Percentiles rank a stretch among this genome's conserved stretches.
Evolutionary conservation across 2,797 vertebrate species (phyloP).

Genomic region (Cephalopachus bancanus): DNA sequence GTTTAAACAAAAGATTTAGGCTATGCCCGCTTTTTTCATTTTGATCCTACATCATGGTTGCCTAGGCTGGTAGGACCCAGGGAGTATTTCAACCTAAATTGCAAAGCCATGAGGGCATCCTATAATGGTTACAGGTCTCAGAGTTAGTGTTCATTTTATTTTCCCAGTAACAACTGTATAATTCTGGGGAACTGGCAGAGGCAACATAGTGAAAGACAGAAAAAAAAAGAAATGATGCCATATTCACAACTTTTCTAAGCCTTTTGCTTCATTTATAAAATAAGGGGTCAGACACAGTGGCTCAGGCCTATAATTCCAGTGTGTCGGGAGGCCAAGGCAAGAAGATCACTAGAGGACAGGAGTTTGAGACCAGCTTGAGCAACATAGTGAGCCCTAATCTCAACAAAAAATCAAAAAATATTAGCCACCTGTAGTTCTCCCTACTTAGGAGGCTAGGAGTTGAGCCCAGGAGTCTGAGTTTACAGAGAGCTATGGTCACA

Average conservation of each 20-base stretch:
- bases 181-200: background rate
- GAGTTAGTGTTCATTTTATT: constrained; percentile 55
- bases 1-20: constrained; percentile 33
- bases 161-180: constrained; percentile 51
- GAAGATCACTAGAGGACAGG: background rate
- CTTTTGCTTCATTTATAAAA: constrained; percentile 52
- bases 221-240: constrained; percentile 15
- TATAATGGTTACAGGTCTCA: background rate
- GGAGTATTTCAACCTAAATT: constrained; percentile 35
- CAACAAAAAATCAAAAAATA: background rate
- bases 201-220: background rate
- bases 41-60: background rate
- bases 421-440: background rate
- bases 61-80: background rate
- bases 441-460: background rate
- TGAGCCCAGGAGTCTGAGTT: background rate
- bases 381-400: background rate
- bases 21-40: constrained; percentile 18
- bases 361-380: background rate
- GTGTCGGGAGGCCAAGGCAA: background rate
- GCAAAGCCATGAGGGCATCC: background rate
- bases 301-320: background rate
- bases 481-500: background rate
- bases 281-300: background rate
- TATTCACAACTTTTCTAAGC: constrained; percentile 27